Conservation (phyloP, 2,113 vertebrate genomes). For the Henicopernis longicauda region DNA sequence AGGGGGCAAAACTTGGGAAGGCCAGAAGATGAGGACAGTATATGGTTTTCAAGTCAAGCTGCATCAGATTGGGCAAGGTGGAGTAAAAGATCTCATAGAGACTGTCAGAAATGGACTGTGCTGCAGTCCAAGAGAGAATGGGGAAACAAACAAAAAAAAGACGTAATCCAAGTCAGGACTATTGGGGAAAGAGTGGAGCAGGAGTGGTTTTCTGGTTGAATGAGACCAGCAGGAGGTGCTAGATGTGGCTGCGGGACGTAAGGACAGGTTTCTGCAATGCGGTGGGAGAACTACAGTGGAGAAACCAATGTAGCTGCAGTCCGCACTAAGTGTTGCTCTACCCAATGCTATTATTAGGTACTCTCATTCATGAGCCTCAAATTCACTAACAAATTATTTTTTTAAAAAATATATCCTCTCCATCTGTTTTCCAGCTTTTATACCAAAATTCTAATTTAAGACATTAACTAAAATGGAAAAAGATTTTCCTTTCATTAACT, state of each 20-base stretch:
- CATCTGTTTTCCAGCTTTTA: conserved; percentile 66
- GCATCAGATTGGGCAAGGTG: background rate
- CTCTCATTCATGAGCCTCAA: conserved; percentile 40
- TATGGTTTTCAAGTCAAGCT: background rate
- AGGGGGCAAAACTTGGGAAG: background rate
- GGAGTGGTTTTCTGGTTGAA: background rate
- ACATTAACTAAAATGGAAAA: conserved; percentile 59
- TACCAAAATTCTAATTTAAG: conserved; percentile 63
- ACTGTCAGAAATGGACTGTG: background rate
- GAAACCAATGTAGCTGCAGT: background rate
- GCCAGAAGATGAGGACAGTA: background rate
- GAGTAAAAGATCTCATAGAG: background rate
- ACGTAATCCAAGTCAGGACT: background rate
- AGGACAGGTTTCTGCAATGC: background rate
- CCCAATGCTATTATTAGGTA: conserved; percentile 43
- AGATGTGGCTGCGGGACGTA: background rate
- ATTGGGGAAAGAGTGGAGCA: background rate
- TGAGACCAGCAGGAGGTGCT: background rate
- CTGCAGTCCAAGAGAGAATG: background rate
- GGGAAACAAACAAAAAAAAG: background rate
- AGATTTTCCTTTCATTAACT: conserved; percentile 68
- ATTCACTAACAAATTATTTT: conserved; percentile 61
- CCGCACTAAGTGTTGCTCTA: background rate
- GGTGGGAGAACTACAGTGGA: background rate
- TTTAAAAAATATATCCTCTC: background rate